Evolutionary conservation across 2,888 invertebrate species (phyloP).

Genomic region (Sphaeridia pumilis): DNA sequence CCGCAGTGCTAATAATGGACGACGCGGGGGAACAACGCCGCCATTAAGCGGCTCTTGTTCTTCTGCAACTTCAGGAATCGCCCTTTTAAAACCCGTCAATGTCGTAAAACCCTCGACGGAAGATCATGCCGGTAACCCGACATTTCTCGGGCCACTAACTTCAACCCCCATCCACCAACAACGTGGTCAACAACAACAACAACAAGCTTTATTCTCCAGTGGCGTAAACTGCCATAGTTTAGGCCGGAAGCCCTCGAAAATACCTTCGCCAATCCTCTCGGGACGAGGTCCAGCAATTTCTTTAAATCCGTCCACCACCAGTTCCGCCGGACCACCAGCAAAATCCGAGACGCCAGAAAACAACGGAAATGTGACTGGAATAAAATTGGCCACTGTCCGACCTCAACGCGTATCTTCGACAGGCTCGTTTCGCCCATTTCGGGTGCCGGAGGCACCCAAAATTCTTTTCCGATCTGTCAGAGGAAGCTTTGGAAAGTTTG

Average conservation of each 20-base stretch:
- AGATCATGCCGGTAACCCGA: neutral
- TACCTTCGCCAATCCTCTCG: constrained; percentile 6
- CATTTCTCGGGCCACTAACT: constrained; percentile 20
- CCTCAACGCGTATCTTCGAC: constrained; percentile 34
- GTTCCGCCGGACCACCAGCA: neutral
- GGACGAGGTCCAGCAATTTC: neutral
- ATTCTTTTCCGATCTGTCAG: constrained; percentile 34
- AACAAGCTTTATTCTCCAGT: no score
- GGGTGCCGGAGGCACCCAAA: constrained; percentile 33
- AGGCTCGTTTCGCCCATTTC: constrained; percentile 32
- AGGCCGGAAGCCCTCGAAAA: constrained; percentile 6
- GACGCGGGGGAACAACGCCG: constrained; percentile 13
- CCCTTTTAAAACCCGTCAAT: constrained; percentile 26
- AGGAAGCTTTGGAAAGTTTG: constrained; percentile 13
- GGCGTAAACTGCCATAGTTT: constrained; percentile 11
- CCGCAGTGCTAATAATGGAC: neutral
- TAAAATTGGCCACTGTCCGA: constrained; percentile 34
- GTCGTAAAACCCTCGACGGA: constrained; percentile 34
- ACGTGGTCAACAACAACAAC: no score
- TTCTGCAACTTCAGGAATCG: no score
- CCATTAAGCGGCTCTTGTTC: constrained; percentile 10
- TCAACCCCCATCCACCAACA: constrained; percentile 36
- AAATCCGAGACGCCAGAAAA: neutral
- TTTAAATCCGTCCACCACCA: no score
- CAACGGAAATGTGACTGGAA: constrained; percentile 2